phyloP scores from a whole-genome alignment of 2,797 vertebrate species.

The Borostomias antarcticus region DNA sequence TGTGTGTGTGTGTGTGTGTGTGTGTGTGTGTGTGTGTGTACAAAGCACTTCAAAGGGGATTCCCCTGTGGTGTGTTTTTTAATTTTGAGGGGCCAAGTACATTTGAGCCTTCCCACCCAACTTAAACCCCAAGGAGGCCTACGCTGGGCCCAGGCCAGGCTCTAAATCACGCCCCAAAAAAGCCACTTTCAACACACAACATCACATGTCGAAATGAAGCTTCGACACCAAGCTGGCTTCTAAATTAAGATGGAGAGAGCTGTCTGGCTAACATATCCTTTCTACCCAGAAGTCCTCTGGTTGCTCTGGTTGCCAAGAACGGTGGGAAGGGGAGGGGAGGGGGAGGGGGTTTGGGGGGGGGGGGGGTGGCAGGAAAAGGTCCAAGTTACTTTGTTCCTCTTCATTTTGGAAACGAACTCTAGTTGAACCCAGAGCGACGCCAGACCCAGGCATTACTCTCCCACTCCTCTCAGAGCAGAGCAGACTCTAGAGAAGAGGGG shows the following conservation, averaged over 20 bases:
- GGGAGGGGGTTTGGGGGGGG: constrained; percentile 60
- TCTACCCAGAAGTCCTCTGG: constrained; percentile 60
- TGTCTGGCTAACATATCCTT: constrained; percentile 57
- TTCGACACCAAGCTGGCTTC: constrained; percentile 65
- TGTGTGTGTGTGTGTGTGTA: not conserved
- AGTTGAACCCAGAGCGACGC: constrained; percentile 86
- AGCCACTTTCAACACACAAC: constrained; percentile 56
- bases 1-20: not conserved
- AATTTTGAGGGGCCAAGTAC: not conserved
- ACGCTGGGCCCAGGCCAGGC: not conserved
- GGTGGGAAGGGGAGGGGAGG: constrained; percentile 64
- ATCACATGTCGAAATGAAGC: constrained; percentile 54
- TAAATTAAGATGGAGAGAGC: constrained; percentile 56
- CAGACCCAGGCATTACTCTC: constrained; percentile 73
- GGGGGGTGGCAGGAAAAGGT: constrained; percentile 86
- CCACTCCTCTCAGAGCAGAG: constrained; percentile 62
- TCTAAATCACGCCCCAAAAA: not conserved
- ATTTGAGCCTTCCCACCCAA: not conserved
- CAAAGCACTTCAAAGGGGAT: not conserved
- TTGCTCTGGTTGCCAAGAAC: constrained; percentile 68
- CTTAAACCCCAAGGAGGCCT: not conserved
- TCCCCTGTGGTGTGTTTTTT: constrained; percentile 4
- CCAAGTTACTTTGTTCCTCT: constrained; percentile 90
- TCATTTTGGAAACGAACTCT: constrained; percentile 90
- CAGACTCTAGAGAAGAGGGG: constrained; percentile 67